phyloP scores from a whole-genome alignment of 2,797 vertebrate species.

The Emys orbicularis region DNA sequence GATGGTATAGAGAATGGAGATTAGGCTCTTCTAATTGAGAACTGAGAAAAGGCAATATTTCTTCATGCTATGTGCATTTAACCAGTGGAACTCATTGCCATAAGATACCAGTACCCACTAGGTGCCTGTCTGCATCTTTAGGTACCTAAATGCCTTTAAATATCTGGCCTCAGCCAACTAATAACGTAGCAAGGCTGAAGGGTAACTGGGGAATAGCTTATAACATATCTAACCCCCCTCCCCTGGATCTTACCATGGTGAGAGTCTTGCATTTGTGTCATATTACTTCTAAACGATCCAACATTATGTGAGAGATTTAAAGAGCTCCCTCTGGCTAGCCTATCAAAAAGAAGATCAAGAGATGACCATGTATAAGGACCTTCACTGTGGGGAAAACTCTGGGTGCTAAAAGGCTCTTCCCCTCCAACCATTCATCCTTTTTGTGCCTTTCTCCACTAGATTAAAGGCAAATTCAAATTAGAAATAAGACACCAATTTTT shows the following conservation, averaged over 20 bases:
- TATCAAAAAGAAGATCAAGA: background rate
- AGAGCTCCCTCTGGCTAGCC: background rate
- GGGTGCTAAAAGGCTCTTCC: background rate
- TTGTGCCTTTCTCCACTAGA: background rate
- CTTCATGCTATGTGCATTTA: conserved; percentile 35
- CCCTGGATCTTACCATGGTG: background rate
- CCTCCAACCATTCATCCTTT: background rate
- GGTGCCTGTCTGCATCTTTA: background rate
- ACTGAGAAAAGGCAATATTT: conserved; percentile 1
- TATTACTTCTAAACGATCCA: background rate
- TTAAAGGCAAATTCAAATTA: background rate
- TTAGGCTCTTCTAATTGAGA: background rate
- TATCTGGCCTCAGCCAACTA: background rate
- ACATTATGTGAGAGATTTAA: background rate
- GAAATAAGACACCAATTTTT: background rate
- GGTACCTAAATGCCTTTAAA: background rate
- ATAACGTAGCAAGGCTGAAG: background rate
- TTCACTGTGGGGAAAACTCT: background rate
- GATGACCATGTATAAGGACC: background rate
- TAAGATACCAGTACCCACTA: background rate
- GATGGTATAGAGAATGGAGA: background rate
- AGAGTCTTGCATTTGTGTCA: background rate
- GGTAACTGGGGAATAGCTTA: background rate
- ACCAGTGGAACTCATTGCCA: conserved; percentile 40
- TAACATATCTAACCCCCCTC: background rate